phyloP scores from a whole-genome alignment of 2,888 invertebrate genomes.

The Agriopis leucophaearia region DNA sequence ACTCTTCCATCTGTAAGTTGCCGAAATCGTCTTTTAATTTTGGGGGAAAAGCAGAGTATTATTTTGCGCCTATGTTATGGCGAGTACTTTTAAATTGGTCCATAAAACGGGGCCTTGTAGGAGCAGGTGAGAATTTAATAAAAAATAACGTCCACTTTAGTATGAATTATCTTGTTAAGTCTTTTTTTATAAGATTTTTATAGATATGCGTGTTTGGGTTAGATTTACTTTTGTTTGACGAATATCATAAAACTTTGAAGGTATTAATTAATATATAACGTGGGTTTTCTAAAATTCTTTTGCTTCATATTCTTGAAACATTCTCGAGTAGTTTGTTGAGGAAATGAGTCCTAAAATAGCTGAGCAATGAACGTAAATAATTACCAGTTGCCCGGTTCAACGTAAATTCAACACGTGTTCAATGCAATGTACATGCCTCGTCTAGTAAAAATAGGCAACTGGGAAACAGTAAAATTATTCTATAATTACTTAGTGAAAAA shows the following conservation, averaged over 20 bases:
- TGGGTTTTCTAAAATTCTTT: conserved; percentile 53
- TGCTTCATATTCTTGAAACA: conserved; percentile 41
- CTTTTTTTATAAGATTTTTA: conserved; percentile 42
- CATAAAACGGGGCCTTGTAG: conserved; percentile 75
- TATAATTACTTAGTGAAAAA: conserved; percentile 33
- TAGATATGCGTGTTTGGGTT: conserved; percentile 45
- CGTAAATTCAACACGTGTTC: conserved; percentile 65
- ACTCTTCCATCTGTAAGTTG: conserved; percentile 15
- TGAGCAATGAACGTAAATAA: conserved; percentile 66
- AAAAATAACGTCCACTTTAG: conserved; percentile 74
- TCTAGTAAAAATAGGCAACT: conserved; percentile 44
- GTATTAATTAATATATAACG: not conserved
- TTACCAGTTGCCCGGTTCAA: conserved; percentile 59
- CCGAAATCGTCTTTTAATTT: conserved; percentile 29
- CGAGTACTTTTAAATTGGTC: conserved; percentile 78
- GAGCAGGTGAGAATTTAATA: conserved; percentile 77
- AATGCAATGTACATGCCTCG: conserved; percentile 48
- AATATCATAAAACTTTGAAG: not conserved
- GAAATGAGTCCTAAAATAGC: conserved; percentile 68
- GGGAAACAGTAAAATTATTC: conserved; percentile 28
- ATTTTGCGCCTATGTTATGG: conserved; percentile 73
- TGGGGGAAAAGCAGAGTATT: conserved; percentile 59
- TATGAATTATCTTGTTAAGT: conserved; percentile 70
- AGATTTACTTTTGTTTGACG: conserved; percentile 39
- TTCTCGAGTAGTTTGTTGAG: conserved; percentile 47